phyloP scores from a whole-genome alignment of 2,797 vertebrate species.

The Acipenser ruthenus region DNA sequence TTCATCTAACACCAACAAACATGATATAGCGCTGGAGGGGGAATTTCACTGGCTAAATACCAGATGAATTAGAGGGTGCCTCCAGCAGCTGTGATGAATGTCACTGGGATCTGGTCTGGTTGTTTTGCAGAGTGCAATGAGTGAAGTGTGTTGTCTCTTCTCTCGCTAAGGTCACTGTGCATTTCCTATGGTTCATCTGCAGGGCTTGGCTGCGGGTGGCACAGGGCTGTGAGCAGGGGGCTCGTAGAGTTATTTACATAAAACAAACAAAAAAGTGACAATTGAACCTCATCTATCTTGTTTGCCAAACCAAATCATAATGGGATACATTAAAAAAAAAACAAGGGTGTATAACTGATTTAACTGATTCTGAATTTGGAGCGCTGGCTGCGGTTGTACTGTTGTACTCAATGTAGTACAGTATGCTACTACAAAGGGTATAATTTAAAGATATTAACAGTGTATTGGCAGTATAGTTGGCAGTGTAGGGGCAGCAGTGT shows the following conservation, averaged over 20 bases:
- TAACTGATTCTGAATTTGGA: neutral
- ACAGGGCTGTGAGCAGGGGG: neutral
- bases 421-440: too few relatives aligned
- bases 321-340: neutral
- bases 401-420: too few relatives aligned
- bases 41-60: conserved; percentile 59
- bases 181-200: conserved; percentile 59
- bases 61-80: conserved; percentile 61
- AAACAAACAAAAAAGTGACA: conserved; percentile 41
- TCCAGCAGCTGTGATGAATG: conserved; percentile 60
- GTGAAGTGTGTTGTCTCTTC: conserved; percentile 50
- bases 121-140: conserved; percentile 49
- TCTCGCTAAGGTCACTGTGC: conserved; percentile 52
- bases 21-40: conserved; percentile 47
- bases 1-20: conserved; percentile 61
- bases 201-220: conserved; percentile 51
- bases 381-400: too few relatives aligned
- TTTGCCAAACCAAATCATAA: neutral
- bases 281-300: conserved; percentile 8
- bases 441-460: too few relatives aligned
- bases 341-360: neutral
- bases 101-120: conserved; percentile 55
- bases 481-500: too few relatives aligned
- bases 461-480: too few relatives aligned
- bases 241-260: neutral